Evolutionary conservation across 2,888 invertebrate genomes (phyloP), one percentile per base, ranked within the genome.

Genomic region (Apotomis turbidana): DNA sequence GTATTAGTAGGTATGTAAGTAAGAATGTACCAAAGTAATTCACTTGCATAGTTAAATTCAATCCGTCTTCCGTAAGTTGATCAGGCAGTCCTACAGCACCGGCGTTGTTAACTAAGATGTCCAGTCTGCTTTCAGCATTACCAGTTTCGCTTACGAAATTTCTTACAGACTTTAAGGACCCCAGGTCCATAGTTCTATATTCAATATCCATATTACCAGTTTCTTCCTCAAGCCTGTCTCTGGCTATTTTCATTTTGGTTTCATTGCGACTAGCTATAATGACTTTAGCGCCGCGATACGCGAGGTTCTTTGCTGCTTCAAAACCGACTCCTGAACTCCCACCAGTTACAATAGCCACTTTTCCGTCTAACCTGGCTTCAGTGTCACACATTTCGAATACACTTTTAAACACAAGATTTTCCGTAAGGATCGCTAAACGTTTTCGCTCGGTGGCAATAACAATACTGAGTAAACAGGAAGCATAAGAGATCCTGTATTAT

Each of bases 21-120:
- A 97, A 87, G 82, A 97, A 97, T 0, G 95, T 94, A 8, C 96
- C 96, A 79, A 96, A 95, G 82, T 96, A 95, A 83, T 97, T 97
- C 63, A 95, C 94, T 81, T 96, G 96, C 94, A 96, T 95, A 1
- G 94, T 94, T 2, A 93, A 83, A 76, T 96, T 95, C 44, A 96
- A 85, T 0, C 95, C 95, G 76, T 96, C 96, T 77, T 94, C 92
- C 0, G 96, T 95, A 13, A 92, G 82, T 68, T 81, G 88, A 69
- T 91, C 89, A 0, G 90, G 87, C 0, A 90, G 77, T 0, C 85
- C 91, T 1, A 89, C 79, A 0, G 94, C 87, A n/a, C 95, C 95
- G 0, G 95, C 95, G 77, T 95, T 95, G 81, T 95, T 95, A 67
- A 95, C 81, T 27, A 95, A 82, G 5, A 94, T 88, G 77, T 95